Evolutionary conservation across 2,113 vertebrate genomes (phyloP).

Genomic region (Mormoops blainvillei): DNA sequence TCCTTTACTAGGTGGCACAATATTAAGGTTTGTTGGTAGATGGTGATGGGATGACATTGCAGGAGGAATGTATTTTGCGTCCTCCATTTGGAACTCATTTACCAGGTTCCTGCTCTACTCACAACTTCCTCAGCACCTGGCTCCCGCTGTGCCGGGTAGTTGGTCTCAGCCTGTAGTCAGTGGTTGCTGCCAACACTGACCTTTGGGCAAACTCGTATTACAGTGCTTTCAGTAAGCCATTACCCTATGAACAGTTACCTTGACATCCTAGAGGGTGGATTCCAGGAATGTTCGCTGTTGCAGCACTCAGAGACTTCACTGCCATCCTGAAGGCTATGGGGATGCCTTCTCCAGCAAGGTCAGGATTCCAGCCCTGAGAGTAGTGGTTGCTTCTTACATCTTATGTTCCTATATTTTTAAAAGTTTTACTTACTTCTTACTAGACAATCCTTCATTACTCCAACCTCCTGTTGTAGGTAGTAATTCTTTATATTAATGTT

Average conservation of each 20-base stretch:
- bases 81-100: background rate
- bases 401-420: background rate
- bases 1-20: background rate
- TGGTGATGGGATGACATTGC: background rate
- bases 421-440: background rate
- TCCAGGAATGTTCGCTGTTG: background rate
- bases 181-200: background rate
- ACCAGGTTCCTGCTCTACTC: background rate
- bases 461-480: background rate
- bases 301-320: background rate
- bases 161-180: background rate
- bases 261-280: background rate
- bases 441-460: background rate
- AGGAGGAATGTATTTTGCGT: background rate
- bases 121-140: background rate
- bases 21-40: background rate
- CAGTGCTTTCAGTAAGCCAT: background rate
- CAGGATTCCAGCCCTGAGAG: background rate
- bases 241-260: background rate
- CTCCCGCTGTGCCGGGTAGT: fast-evolving
- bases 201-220: background rate
- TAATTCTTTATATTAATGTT: background rate
- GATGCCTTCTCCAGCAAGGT: background rate
- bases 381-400: background rate
- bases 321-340: fast-evolving